Evolutionary conservation across 2,113 vertebrate species (phyloP), one percentile per base, ranked within the genome.

Genomic region (Labrus mixtus): DNA sequence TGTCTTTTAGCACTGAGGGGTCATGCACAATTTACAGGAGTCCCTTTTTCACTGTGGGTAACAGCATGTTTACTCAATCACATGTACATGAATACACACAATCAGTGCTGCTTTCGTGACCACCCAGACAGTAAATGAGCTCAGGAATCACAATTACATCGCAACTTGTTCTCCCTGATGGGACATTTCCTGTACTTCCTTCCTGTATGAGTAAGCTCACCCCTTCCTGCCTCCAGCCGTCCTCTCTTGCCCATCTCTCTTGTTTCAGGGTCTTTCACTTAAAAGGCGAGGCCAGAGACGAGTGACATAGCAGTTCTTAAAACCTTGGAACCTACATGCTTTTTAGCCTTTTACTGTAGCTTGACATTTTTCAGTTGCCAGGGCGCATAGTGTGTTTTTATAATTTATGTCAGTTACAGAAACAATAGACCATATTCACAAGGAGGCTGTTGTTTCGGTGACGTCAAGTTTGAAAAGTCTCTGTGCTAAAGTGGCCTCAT

Each of bases 171-270:
- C 48, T 89, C 87, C 86, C 87, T 36, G 66, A 87, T 86, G 75
- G 87, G 84, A 92, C 87, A 90, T 91, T 93, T 94, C 90, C 90
- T 86, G 79, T 69, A 85, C 66, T 93, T 92, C 90, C 90, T 92
- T 90, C 89, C 88, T 89, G 89, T 78, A 66, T 85, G 86, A 86
- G 51, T 73, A 78, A 90, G 66, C 55, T 58, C 56, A 64, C 76
- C 68, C 67, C 19, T 66, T 76, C 43, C 62, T 56, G 63, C 33
- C 55, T 58, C 39, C 17, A 17, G 13, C 41, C 67, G 6, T 20
- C 10, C 36, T 12, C 62, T 78, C 37, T 81, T 20, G 41, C 41
- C 59, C 51, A 48, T 73, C 62, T 55, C 39, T 58, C 25, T 56
- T 25, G 41, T 74, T 69, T 56, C 25, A 60, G 59, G 58, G 54